Percentiles rank a stretch among this genome's conserved stretches.
Evolutionary conservation across 35 echinoderm and acorn worm genomes (phyloP).

Genomic region (Lytechinus variegatus): DNA sequence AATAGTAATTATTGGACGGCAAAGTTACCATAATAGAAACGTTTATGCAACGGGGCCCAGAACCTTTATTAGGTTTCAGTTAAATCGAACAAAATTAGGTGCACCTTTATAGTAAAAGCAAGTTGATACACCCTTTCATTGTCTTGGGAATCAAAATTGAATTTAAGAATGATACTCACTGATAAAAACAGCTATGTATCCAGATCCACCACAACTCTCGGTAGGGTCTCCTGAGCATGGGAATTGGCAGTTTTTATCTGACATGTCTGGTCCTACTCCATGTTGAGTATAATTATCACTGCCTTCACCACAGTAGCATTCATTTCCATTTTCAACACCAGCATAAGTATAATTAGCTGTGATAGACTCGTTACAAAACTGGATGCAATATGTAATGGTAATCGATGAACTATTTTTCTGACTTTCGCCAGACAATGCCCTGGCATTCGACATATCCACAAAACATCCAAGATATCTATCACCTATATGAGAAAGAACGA

Average conservation of each 20-base stretch:
- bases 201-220: background rate
- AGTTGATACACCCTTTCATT: too few relatives aligned
- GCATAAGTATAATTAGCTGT: background rate
- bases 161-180: background rate
- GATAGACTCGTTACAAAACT: background rate
- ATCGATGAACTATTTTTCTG: background rate
- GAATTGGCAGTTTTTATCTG: background rate
- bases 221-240: background rate
- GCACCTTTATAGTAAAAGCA: too few relatives aligned
- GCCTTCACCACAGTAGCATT: background rate
- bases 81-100: too few relatives aligned
- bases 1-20: too few relatives aligned
- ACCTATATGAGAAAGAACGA: background rate
- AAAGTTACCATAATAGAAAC: too few relatives aligned
- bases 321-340: background rate
- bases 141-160: too few relatives aligned
- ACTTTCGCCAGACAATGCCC: background rate
- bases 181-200: background rate
- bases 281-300: background rate
- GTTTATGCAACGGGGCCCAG: too few relatives aligned
- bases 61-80: too few relatives aligned
- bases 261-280: background rate
- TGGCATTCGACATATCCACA: background rate
- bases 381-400: background rate
- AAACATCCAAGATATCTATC: slow-evolving; percentile 6